Evolutionary conservation across 2,113 vertebrate genomes (phyloP).

Genomic region (Pluvianellus socialis): DNA sequence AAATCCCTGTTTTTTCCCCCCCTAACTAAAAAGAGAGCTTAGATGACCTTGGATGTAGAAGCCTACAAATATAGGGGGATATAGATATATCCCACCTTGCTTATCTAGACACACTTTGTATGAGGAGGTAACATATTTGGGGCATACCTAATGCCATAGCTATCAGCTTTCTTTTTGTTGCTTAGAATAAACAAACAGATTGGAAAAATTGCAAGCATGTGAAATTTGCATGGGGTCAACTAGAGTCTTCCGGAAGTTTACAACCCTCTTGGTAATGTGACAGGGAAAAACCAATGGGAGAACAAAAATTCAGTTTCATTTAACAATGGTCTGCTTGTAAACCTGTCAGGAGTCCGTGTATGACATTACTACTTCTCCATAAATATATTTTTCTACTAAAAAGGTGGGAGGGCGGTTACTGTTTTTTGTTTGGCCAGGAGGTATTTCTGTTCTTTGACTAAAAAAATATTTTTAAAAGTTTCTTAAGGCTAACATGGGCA

Average conservation of each 20-base stretch:
- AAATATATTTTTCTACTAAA: not conserved
- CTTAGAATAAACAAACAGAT: not conserved
- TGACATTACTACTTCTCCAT: not conserved
- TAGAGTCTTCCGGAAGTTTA: not conserved
- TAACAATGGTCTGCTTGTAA: not conserved
- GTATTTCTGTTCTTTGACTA: not conserved
- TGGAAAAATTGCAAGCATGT: not conserved
- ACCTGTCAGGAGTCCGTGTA: not conserved
- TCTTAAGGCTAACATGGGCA: conserved; percentile 15
- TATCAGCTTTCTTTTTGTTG: not conserved
- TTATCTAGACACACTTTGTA: not conserved
- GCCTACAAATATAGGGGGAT: not conserved
- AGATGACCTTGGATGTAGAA: not conserved
- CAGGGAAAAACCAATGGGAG: not conserved
- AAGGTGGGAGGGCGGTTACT: not conserved
- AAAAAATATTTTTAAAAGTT: not conserved
- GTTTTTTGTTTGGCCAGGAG: not conserved
- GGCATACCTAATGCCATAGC: not conserved
- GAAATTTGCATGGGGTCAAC: not conserved
- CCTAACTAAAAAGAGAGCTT: not conserved
- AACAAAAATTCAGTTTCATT: not conserved
- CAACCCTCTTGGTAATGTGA: not conserved
- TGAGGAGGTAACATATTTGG: not conserved
- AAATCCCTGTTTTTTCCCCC: rapidly evolving
- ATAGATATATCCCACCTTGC: not conserved